Evolutionary conservation across 2,888 invertebrate genomes (phyloP).

Genomic region (Pasiphila rectangulata): DNA sequence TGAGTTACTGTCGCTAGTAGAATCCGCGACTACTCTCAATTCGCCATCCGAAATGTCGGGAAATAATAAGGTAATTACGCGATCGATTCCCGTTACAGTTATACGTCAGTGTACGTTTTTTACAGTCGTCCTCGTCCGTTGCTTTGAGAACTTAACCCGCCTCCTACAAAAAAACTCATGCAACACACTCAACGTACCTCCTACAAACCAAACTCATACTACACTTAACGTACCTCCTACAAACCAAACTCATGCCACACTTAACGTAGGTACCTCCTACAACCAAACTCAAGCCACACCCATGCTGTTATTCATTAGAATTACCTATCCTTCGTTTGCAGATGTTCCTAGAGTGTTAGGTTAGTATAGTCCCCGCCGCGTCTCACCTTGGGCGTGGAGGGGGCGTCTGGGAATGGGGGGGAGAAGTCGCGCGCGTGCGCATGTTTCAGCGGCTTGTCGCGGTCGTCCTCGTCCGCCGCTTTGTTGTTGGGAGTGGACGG

Average conservation of each 20-base stretch:
- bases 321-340: slow-evolving; percentile 16
- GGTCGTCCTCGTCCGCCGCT: slow-evolving; percentile 44
- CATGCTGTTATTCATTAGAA: slow-evolving; percentile 12
- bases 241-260: background rate
- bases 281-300: background rate
- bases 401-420: slow-evolving; percentile 82
- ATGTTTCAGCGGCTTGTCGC: slow-evolving; percentile 68
- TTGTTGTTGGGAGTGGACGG: slow-evolving; percentile 29
- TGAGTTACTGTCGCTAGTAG: no score
- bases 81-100: no score
- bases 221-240: background rate
- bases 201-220: no score
- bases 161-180: no score
- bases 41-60: no score
- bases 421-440: slow-evolving; percentile 69
- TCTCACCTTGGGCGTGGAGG: slow-evolving; percentile 83
- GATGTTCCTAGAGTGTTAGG: no score
- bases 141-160: no score
- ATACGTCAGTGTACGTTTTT: no score
- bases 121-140: no score
- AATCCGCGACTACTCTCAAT: no score
- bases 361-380: slow-evolving; percentile 19
- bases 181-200: no score
- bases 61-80: no score
- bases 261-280: background rate